Evolutionary conservation across 2,888 invertebrate genomes (phyloP).

Genomic region (Drosophila anceps): DNA sequence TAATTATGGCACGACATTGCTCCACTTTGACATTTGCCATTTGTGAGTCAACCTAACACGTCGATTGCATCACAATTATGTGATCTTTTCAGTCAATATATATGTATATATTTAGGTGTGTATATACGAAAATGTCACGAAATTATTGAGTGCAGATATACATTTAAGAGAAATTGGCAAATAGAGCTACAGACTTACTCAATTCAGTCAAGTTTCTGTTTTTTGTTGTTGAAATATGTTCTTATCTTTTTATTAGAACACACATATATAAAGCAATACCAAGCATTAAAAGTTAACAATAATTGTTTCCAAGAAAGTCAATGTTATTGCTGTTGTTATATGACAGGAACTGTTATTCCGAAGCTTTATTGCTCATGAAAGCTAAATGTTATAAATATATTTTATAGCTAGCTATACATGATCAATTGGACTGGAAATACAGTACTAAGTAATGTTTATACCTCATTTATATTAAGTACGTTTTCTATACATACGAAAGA

Average conservation of each 20-base stretch:
- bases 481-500: no score
- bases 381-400: no score
- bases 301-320: neutral
- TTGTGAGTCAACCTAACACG: constrained; percentile 35
- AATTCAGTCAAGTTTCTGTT: neutral
- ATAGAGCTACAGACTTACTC: neutral
- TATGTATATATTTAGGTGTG: neutral
- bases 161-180: neutral
- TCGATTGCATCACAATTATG: constrained; percentile 22
- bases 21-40: constrained; percentile 26
- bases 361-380: neutral
- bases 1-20: constrained; percentile 40
- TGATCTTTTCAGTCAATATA: neutral
- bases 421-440: no score
- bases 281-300: neutral
- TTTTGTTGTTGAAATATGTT: neutral
- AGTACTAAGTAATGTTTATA: neutral
- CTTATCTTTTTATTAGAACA: neutral
- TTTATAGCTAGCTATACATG: no score
- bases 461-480: neutral
- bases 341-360: neutral
- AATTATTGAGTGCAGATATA: neutral
- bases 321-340: neutral
- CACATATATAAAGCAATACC: neutral
- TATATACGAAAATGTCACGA: neutral